Evolutionary conservation across 1,140 invertebrate genomes (phyloP).

Genomic region (Drosophila serrata): DNA sequence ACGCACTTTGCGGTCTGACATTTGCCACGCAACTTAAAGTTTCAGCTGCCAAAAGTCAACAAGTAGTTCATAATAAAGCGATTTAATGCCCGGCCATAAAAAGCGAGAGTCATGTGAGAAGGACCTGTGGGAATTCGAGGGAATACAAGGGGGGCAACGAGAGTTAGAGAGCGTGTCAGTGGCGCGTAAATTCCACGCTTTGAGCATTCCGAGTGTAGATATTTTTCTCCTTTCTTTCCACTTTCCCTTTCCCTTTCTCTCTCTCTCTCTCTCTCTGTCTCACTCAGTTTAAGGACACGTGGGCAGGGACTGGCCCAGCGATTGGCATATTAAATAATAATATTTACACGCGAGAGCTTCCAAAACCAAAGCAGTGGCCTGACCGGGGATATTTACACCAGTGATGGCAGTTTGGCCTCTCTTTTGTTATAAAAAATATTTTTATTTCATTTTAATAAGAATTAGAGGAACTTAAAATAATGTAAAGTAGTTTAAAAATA

Average conservation of each 20-base stretch:
- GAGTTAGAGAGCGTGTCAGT: conserved; percentile 39
- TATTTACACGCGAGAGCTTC: conserved; percentile 68
- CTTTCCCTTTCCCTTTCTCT: no score
- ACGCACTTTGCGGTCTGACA: conserved; percentile 50
- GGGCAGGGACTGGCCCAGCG: conserved; percentile 31
- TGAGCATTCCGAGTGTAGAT: conserved; percentile 18
- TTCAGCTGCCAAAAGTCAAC: conserved; percentile 67
- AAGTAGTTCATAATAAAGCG: conserved; percentile 80
- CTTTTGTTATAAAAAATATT: neutral
- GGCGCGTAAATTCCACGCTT: conserved; percentile 40
- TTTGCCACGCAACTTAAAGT: conserved; percentile 54
- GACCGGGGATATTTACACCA: conserved; percentile 20
- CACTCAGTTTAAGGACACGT: no score
- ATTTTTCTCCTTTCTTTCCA: conserved; percentile 4
- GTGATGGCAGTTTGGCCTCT: neutral
- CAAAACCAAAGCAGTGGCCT: conserved; percentile 44
- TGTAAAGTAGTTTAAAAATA: neutral
- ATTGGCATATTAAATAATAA: conserved; percentile 81
- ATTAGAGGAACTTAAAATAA: neutral
- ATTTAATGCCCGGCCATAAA: conserved; percentile 67
- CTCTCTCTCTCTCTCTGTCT: no score
- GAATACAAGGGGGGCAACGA: neutral
- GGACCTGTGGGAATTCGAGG: conserved; percentile 4
- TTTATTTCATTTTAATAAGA: neutral
- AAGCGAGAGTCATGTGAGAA: conserved; percentile 35